Evolutionary conservation across 1,140 invertebrate species (phyloP), one percentile per base, ranked within the genome.

Genomic region (Andrena cerasifolii): DNA sequence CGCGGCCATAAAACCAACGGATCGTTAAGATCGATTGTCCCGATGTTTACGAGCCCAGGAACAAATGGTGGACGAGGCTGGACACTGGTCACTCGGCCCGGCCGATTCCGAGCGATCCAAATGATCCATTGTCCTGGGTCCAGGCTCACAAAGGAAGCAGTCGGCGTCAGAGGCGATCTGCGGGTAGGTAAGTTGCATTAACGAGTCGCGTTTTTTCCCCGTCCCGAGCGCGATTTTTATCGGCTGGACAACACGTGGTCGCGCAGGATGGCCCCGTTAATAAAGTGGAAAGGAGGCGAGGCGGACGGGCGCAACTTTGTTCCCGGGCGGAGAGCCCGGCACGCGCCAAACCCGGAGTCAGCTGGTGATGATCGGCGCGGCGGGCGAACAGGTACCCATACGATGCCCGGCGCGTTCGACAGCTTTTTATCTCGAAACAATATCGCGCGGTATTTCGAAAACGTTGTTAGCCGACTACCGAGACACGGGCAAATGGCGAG

Each of bases 321-420:
- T 65, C 16, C 6, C 6, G 5, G 3, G 40, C 59, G n/a, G n/a
- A 63, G 76, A 77, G 66, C 43, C 63, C 28, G 70, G 79, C 86
- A 86, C 86, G 86, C 80, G 85, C 86, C 81, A 67, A 53, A 56
- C 36, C 3, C 6, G 56, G 75, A 65, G 86, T 87, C 86, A 87
- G 86, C 86, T 87, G 86, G 82, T 83, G 75, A 86, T 67, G 78
- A 84, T 77, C 63, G 47, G 47, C 71, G 77, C 63, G 47, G 47
- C 71, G 77, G 83, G 79, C 82, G 81, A 84, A 83, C 82, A n/a
- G 82, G 71, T 83, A 45, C 80, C 83, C 83, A 84, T 84, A 84
- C 82, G 83, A 63, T 59, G 33, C 58, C 56, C 36, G 68, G 24
- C 66, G 24, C 67, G 31, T 54, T 58, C 74, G 74, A 75, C 80